A percentile compares a stretch with the other conserved stretches of the same genome.
Evolutionary conservation across 2,888 invertebrate species (phyloP).

Genomic region (Octonoba sinensis): DNA sequence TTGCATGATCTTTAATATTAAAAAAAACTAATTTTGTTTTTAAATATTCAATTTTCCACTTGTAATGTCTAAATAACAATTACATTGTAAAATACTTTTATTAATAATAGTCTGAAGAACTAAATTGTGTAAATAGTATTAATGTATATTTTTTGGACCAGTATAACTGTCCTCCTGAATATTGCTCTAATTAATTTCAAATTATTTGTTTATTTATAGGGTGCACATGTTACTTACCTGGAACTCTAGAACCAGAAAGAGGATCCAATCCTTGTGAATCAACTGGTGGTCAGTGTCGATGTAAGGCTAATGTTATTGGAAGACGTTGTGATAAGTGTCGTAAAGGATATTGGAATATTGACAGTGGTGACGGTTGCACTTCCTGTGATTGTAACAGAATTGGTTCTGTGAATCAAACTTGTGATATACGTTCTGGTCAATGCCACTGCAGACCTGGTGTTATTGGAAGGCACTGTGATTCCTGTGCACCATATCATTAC

Average conservation of each 20-base stretch:
- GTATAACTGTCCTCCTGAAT: too few relatives aligned
- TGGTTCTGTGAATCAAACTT: constrained; percentile 88
- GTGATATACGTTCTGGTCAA: constrained; percentile 82
- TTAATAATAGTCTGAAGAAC: too few relatives aligned
- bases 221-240: constrained; percentile 89
- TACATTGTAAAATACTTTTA: too few relatives aligned
- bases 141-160: too few relatives aligned
- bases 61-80: too few relatives aligned
- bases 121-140: too few relatives aligned
- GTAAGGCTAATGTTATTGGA: constrained; percentile 72
- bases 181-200: too few relatives aligned
- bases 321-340: constrained; percentile 72
- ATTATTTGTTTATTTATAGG: constrained; percentile 69
- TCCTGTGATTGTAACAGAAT: constrained; percentile 88
- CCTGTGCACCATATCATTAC: constrained; percentile 73
- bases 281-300: constrained; percentile 71
- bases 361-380: constrained; percentile 76
- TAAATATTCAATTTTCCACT: too few relatives aligned
- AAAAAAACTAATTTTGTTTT: too few relatives aligned
- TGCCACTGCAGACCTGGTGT: constrained; percentile 81
- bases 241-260: constrained; percentile 73
- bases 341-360: constrained; percentile 79
- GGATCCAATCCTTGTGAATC: constrained; percentile 68
- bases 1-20: too few relatives aligned
- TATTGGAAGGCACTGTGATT: constrained; percentile 73